phyloP scores from a whole-genome alignment of 2,888 invertebrate species.

The Heteromyza rotundicornis region DNA sequence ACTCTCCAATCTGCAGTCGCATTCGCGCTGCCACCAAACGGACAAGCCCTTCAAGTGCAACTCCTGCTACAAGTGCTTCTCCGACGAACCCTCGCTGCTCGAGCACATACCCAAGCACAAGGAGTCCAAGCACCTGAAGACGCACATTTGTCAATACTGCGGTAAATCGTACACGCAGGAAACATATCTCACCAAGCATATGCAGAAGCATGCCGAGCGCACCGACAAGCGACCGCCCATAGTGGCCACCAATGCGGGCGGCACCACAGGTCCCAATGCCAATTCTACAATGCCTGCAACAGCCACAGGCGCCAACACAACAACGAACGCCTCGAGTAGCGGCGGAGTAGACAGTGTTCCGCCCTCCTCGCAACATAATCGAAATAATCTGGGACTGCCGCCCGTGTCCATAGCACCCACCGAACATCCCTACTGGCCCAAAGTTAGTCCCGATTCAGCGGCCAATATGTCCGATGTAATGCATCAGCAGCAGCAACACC shows the following conservation, averaged over 20 bases:
- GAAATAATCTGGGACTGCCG: constrained; percentile 44
- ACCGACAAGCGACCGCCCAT: constrained; percentile 90
- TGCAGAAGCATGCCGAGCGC: constrained; percentile 97
- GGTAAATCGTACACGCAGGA: constrained; percentile 99
- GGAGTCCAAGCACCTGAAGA: constrained; percentile 98
- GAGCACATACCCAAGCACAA: constrained; percentile 99
- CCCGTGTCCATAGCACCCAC: constrained; percentile 56
- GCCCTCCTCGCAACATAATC: constrained; percentile 41
- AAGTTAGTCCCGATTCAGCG: constrained; percentile 80
- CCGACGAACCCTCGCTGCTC: constrained; percentile 93
- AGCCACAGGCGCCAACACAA: constrained; percentile 9
- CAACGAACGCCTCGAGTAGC: constrained; percentile 13
- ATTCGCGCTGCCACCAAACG: constrained; percentile 99
- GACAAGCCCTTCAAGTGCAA: constrained; percentile 99
- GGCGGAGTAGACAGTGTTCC: constrained; percentile 12
- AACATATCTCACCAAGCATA: constrained; percentile 98
- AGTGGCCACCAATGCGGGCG: constrained; percentile 64
- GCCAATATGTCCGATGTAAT: constrained; percentile 69
- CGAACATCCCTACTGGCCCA: constrained; percentile 78
- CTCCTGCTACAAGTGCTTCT: constrained; percentile 99
- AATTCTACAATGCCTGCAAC: constrained; percentile 24
- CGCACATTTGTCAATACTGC: constrained; percentile 99
- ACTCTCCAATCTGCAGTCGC: constrained; percentile 97
- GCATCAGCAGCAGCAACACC: constrained; percentile 71
- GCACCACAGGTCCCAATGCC: constrained; percentile 39